Evolutionary conservation across 2,888 invertebrate species (phyloP).

Genomic region (Polyommatus icarus): DNA sequence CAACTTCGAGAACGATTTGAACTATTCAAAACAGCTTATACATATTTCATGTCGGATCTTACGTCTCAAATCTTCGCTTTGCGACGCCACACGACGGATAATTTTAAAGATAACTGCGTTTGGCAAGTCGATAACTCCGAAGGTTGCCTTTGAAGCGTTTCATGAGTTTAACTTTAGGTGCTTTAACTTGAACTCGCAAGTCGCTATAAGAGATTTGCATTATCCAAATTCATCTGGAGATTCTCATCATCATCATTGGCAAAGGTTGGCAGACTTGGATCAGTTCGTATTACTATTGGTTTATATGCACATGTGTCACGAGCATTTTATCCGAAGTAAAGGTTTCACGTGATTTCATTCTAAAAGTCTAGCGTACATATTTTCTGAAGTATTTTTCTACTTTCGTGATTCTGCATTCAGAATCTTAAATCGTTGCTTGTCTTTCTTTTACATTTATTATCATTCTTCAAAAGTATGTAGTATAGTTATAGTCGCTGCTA

Average conservation of each 20-base stretch:
- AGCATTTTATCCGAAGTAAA: too few relatives aligned
- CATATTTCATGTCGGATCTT: constrained; percentile 34
- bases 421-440: too few relatives aligned
- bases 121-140: constrained; percentile 28
- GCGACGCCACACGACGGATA: constrained; percentile 26
- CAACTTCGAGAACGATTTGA: constrained; percentile 2
- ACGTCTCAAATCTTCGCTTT: constrained; percentile 32
- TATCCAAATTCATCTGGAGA: neutral
- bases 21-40: constrained; percentile 36
- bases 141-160: constrained; percentile 15
- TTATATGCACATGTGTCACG: too few relatives aligned
- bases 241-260: too few relatives aligned
- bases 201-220: neutral
- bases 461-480: too few relatives aligned
- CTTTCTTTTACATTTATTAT: too few relatives aligned
- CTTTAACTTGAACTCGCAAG: neutral
- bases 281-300: neutral
- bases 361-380: neutral
- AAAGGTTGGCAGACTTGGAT: neutral
- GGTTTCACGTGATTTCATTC: neutral
- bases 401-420: neutral
- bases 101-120: constrained; percentile 36
- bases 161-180: neutral
- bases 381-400: neutral
- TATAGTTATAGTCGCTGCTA: too few relatives aligned